Base-by-base conservation (phyloP, 2,113 vertebrate species). In the Gymnobelideus leadbeateri region DNA sequence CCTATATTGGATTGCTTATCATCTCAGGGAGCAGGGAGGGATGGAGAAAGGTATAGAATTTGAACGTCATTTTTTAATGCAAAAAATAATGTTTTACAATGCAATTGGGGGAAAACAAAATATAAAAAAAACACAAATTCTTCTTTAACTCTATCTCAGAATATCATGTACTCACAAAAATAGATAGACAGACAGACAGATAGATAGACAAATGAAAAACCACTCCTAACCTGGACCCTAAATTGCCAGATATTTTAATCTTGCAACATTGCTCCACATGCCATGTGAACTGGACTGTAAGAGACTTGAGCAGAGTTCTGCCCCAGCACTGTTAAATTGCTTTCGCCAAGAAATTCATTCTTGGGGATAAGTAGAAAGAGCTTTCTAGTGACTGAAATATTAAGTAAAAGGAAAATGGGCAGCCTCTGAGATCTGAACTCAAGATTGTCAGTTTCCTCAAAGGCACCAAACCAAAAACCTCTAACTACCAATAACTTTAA, bases 371-470 rank as follows among this genome's bases (percentile, higher is more conserved):
- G n/a, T 19, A 0, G 1, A 51, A 93, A 95, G 10, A 61, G 25
- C 14, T 90, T 51, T 92, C 92, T 57, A 61, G 28, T 16, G 94
- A 95, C 55, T 37, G 91, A 96, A 94, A 94, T 57, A 61, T 28
- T 92, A 3, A 96, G 89, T 16, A 25, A 90, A 43, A 3, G 2
- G 28, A 51, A 55, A 91, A 37, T 51, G 46, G 28, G 51, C 77
- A 68, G 47, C 9, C 46, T 93, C 93, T 93, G 47, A 96, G 90
- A 43, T 93, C 51, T 93, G 92, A 23, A 57, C 51, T 21, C 47
- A 28, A 92, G 89, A 51, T 93, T 23, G 89, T 68, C 49, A 92
- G 47, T 51, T 43, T 43, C 37, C 0, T 55, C 93, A 77, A 91
- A 89, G 2, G 55, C 16, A 57, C 52, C 6, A 95, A 93, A 43